Conservation (phyloP, 2,113 vertebrate species). For the Ciconia boyciana region DNA sequence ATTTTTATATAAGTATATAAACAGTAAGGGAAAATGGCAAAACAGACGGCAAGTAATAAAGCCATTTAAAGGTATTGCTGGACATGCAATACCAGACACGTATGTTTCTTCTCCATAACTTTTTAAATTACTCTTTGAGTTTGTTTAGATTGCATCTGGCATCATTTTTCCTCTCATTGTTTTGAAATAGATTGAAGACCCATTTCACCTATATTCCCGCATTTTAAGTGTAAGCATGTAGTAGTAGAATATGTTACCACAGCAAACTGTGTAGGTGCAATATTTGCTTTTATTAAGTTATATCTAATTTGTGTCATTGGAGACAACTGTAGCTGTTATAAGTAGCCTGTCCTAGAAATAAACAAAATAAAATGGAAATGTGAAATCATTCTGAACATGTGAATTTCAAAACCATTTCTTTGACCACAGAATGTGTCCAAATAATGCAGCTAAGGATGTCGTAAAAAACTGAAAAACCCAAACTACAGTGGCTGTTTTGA, state of each 20-base stretch:
- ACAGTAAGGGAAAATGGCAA: constrained; percentile 8
- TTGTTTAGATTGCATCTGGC: background rate
- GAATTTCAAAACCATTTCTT: background rate
- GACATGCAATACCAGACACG: background rate
- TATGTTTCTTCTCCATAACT: background rate
- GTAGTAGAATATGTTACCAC: background rate
- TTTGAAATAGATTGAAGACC: background rate
- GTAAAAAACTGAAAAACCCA: background rate
- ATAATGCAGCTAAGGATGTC: background rate
- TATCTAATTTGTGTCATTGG: background rate
- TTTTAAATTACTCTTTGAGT: background rate
- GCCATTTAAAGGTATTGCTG: background rate
- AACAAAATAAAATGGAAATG: background rate
- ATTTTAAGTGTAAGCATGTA: background rate
- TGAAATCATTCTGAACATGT: background rate
- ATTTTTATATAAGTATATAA: constrained; percentile 41
- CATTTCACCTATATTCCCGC: background rate
- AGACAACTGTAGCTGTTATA: background rate
- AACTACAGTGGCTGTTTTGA: background rate
- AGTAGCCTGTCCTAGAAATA: background rate
- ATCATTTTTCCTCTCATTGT: background rate
- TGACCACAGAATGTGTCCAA: background rate
- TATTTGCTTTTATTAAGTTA: background rate
- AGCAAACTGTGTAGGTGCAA: background rate
- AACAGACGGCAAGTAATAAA: constrained; percentile 22